These are phyloP conservation scores for Meloidogyne floridensis DNA, from an alignment of 1,140 invertebrate genomes.

Conservation along the genomic window DNA sequence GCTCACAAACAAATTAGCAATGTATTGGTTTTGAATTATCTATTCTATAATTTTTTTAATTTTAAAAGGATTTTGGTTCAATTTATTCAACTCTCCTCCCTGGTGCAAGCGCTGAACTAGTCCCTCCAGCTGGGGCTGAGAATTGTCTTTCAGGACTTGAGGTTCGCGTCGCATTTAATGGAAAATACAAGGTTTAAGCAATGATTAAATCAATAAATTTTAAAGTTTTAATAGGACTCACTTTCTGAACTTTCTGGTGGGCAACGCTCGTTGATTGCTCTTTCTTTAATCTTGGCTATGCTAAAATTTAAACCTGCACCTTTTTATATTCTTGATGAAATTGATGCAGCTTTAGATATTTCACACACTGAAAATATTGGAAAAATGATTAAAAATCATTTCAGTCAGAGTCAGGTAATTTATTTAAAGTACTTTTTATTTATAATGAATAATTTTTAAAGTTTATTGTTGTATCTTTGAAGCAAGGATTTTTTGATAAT, in stretches of 20 bases:
- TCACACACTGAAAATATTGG: conserved; percentile 99
- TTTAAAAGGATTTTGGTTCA: conserved; percentile 82
- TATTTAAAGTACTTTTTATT: neutral
- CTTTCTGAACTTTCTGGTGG: conserved; percentile 90
- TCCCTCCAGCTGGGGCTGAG: conserved; percentile 74
- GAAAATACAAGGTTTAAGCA: conserved; percentile 78
- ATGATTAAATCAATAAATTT: too few species aligned
- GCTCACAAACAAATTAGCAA: conserved; percentile 45
- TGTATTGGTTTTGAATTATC: neutral
- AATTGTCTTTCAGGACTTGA: conserved; percentile 38
- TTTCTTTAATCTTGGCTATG: conserved; percentile 94
- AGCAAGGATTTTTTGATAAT: conserved; percentile 99
- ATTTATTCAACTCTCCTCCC: conserved; percentile 90
- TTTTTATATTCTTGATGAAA: conserved; percentile 96
- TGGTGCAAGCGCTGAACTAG: conserved; percentile 82
- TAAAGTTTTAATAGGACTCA: conserved; percentile 73
- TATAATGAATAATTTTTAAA: conserved; percentile 66
- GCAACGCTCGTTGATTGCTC: conserved; percentile 82
- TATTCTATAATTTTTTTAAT: conserved; percentile 6
- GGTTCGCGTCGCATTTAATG: conserved; percentile 79
- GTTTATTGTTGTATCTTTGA: conserved; percentile 97
- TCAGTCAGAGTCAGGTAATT: conserved; percentile 83
- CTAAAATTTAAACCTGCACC: conserved; percentile 95
- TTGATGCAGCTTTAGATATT: conserved; percentile 95
- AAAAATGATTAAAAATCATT: conserved; percentile 88